These are phyloP conservation scores for Phyllotreta cruciferae DNA, from an alignment of 2,888 invertebrate genomes.

Conservation along the genomic window DNA sequence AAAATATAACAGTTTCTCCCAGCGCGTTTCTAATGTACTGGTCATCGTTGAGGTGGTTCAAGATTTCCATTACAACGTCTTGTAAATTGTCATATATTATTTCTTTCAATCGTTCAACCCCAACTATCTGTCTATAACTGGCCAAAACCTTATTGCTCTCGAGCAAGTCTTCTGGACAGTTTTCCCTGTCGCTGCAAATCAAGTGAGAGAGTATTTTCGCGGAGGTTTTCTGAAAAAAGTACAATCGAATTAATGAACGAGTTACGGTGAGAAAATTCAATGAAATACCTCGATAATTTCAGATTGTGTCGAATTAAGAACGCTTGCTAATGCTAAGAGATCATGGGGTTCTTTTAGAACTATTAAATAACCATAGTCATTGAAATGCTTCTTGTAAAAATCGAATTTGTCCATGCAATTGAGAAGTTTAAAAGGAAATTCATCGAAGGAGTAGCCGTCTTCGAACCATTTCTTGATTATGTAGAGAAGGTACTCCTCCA, in stretches of 20 bases:
- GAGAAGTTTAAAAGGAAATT: conserved; percentile 57
- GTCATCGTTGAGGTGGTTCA: conserved; percentile 55
- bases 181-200: conserved; percentile 46
- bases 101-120: conserved; percentile 38
- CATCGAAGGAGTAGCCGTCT: conserved; percentile 46
- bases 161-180: conserved; percentile 48
- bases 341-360: conserved; percentile 53
- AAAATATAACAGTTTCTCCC: conserved; percentile 47
- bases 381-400: conserved; percentile 59
- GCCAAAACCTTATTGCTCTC: conserved; percentile 45
- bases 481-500: conserved; percentile 61
- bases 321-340: conserved; percentile 39
- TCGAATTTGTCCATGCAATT: conserved; percentile 53
- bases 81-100: conserved; percentile 45
- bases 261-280: background rate
- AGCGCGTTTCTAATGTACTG: conserved; percentile 40
- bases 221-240: conserved; percentile 43
- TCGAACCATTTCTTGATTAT: conserved; percentile 59
- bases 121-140: conserved; percentile 52
- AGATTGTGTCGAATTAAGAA: conserved; percentile 35
- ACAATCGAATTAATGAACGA: conserved; percentile 16
- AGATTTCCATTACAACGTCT: conserved; percentile 51
- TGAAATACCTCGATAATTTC: conserved; percentile 42
- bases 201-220: conserved; percentile 45
- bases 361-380: conserved; percentile 58